Percentiles rank a stretch among this genome's conserved stretches.
Evolutionary conservation across 2,113 vertebrate genomes (phyloP).

Genomic region (Mus musculus): GRCm39 chr5:128078501-128079000

Average conservation of each 20-base stretch:
- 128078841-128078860: background rate
- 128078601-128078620: background rate
- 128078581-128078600: background rate
- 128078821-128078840: background rate
- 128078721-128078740: background rate
- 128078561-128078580: background rate
- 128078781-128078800: background rate
- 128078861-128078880: background rate
- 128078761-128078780: background rate
- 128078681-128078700: background rate
- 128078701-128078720: background rate
- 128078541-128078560: too few relatives aligned
- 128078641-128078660: background rate
- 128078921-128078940: background rate
- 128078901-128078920: fast-evolving
- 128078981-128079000: background rate
- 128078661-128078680: background rate
- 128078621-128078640: background rate
- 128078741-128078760: background rate
- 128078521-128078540: background rate
- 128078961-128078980: too few relatives aligned
- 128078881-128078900: fast-evolving
- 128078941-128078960: background rate
- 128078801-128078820: background rate
- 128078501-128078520: background rate